phyloP scores from a whole-genome alignment of 2,797 vertebrate genomes.

The Bufotes viridis region DNA sequence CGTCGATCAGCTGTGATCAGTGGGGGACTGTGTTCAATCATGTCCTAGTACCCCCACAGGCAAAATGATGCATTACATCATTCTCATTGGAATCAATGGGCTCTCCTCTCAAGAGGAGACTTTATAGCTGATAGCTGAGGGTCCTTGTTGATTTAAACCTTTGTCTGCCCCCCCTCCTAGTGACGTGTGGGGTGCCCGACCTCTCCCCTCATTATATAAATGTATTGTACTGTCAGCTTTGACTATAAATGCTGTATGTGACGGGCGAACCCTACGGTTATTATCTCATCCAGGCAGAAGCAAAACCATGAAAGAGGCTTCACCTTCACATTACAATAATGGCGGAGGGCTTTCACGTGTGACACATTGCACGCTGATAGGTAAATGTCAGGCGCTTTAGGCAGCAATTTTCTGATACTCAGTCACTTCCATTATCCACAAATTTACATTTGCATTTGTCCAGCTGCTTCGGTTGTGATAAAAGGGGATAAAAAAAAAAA shows the following conservation, averaged over 20 bases:
- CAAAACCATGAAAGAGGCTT: neutral
- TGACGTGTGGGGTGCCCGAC: no score
- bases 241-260: neutral
- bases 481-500: neutral
- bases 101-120: no score
- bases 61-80: no score
- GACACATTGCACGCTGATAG: neutral
- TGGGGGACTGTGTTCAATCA: no score
- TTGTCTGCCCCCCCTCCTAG: no score
- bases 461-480: neutral
- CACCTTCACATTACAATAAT: neutral
- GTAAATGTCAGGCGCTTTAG: slow-evolving; percentile 8
- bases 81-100: no score
- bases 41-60: no score
- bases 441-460: neutral
- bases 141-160: no score
- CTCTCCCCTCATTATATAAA: no score
- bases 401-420: neutral
- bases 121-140: no score
- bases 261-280: neutral
- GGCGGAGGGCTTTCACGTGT: neutral
- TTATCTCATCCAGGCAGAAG: neutral
- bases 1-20: no score
- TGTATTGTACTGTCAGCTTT: neutral
- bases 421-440: neutral